Conservation (phyloP, 2,888 invertebrate genomes). For the Hirtodrosophila alboralis region DNA sequence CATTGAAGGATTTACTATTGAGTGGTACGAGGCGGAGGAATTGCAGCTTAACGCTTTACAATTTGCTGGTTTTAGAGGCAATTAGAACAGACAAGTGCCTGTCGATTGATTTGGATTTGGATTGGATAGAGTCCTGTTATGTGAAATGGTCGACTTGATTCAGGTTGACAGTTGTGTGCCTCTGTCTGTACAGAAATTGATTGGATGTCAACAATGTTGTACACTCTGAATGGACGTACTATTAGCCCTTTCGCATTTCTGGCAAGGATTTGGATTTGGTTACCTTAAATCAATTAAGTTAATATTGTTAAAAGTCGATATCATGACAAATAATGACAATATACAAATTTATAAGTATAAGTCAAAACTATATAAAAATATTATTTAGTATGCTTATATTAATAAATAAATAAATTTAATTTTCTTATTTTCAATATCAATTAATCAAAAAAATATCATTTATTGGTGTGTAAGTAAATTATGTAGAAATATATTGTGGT, state of each 20-base stretch:
- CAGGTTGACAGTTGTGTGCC: slow-evolving; percentile 23
- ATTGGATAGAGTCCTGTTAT: slow-evolving; percentile 43
- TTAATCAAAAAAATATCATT: no score
- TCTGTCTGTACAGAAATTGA: slow-evolving; percentile 31
- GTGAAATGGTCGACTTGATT: slow-evolving; percentile 36
- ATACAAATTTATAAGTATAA: background rate
- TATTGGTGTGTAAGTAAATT: no score
- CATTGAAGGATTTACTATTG: slow-evolving; percentile 5
- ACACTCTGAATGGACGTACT: slow-evolving; percentile 5
- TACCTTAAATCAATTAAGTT: slow-evolving; percentile 33
- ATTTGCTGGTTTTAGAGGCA: slow-evolving; percentile 67
- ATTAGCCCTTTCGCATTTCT: slow-evolving; percentile 19
- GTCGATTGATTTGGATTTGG: slow-evolving; percentile 58
- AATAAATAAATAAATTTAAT: no score
- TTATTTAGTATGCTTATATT: no score
- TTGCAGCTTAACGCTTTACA: slow-evolving; percentile 57
- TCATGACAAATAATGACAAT: background rate
- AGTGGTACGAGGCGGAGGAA: slow-evolving; percentile 18
- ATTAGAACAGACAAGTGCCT: slow-evolving; percentile 74
- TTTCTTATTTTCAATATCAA: no score
- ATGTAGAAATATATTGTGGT: no score
- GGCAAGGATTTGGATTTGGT: slow-evolving; percentile 19
- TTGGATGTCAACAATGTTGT: slow-evolving; percentile 38
- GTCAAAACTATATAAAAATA: no score
- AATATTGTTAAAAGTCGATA: slow-evolving; percentile 18